Conservation (phyloP, 2,113 vertebrate species). For the Camelus dromedarius region DNA sequence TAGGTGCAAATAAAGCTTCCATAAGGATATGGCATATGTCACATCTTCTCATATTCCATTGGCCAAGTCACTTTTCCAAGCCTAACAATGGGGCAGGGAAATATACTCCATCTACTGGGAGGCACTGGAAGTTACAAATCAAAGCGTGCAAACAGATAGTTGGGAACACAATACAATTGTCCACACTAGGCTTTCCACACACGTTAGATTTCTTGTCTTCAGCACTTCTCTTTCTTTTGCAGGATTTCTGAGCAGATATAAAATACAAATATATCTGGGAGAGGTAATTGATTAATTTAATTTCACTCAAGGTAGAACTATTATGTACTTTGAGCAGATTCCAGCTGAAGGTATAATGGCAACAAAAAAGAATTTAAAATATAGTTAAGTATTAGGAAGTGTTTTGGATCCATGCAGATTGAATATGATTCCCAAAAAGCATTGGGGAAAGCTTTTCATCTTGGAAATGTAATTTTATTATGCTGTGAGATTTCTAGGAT, state of each 20-base stretch:
- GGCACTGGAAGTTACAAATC: background rate
- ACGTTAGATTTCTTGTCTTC: slow-evolving; percentile 17
- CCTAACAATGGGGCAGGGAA: background rate
- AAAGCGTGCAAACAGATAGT: slow-evolving; percentile 8
- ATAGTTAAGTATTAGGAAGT: slow-evolving; percentile 49
- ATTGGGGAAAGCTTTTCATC: background rate
- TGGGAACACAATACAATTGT: background rate
- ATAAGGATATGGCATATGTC: background rate
- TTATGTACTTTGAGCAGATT: slow-evolving; percentile 25
- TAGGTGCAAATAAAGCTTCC: slow-evolving; percentile 40
- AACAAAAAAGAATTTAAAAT: background rate
- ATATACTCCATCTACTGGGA: background rate
- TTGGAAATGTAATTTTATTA: slow-evolving; percentile 55
- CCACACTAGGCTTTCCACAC: background rate
- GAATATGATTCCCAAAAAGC: background rate
- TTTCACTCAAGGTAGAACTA: slow-evolving; percentile 10
- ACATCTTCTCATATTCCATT: slow-evolving; percentile 11
- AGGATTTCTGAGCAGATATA: slow-evolving; percentile 38
- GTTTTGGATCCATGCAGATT: background rate
- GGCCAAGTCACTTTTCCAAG: background rate
- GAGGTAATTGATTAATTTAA: slow-evolving; percentile 10
- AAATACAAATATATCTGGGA: background rate
- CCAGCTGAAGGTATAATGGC: background rate
- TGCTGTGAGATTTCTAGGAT: slow-evolving; percentile 33
- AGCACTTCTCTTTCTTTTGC: background rate